Base-by-base conservation (phyloP, 1,140 invertebrate species). In the Lordiphosa stackelbergi region DNA sequence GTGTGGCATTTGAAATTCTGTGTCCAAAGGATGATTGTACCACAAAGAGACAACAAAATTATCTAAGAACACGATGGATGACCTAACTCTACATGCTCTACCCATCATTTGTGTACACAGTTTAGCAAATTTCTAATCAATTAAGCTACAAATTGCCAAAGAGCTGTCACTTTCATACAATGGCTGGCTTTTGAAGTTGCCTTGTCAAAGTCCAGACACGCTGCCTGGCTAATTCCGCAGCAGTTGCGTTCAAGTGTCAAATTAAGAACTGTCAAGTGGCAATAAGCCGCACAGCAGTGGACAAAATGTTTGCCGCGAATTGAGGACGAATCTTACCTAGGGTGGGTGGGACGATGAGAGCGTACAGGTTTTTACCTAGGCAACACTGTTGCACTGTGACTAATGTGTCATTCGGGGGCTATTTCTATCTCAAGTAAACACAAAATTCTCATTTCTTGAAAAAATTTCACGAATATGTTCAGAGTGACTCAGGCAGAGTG, bases 41-140 rank as follows among this genome's bases (percentile, higher is more conserved):
- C 24, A 55, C 8, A 36, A 41, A 16, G 7, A 2, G 0, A 0
- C 8, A 10, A 46, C n/a, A 46, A 8, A 46, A 9, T 31, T 2
- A 31, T 31, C 7, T 31, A 1, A 31, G 6, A 31, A 7, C 28
- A 2, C 2, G 12, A 11, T 10, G 10, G n/a, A n/a, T n/a, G n/a
- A 46, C 16, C 19, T 5, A 31, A 10, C 9, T 31, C 13, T 56
- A 8, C 59, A 22, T 22, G 5, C 22, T 22, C 22, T 24, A 24
- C 22, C 22, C 22, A 5, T 35, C 40, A 13, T 24, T 8, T 12
- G 37, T 19, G 19, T 40, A 62, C 55, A 54, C 49, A 51, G 60
- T 63, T 48, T 64, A 66, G 66, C 54, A 58, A 69, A 70, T 68
- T 66, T 79, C 54, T 72, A 75, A 79, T 69, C 77, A 79, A 79